phyloP scores from a whole-genome alignment of 2,888 invertebrate genomes.

The Amaurobius ferox region DNA sequence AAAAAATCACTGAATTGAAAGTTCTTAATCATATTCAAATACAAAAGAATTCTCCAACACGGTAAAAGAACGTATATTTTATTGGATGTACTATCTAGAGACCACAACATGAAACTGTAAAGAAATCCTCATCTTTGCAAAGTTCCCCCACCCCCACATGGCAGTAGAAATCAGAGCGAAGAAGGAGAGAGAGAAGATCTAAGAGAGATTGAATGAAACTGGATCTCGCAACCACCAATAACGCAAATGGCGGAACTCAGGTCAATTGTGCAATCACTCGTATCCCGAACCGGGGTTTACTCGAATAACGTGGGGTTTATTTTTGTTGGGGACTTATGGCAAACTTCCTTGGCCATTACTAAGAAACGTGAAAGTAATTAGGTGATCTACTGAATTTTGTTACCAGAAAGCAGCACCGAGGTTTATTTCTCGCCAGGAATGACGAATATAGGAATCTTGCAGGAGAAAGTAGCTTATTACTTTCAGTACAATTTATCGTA shows the following conservation, averaged over 20 bases:
- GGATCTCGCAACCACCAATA: not conserved
- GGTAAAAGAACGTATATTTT: no score
- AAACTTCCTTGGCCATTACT: not conserved
- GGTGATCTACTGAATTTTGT: not conserved
- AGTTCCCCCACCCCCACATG: not conserved
- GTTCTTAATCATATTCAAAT: no score
- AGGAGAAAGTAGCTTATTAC: no score
- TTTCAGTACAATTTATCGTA: no score
- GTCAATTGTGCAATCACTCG: slow-evolving; percentile 3
- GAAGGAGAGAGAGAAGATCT: not conserved
- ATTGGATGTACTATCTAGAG: no score
- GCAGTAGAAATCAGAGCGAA: not conserved
- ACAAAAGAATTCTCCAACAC: no score
- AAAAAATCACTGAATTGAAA: no score
- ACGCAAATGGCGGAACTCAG: not conserved
- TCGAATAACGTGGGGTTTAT: not conserved
- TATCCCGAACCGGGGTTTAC: not conserved
- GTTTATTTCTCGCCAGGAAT: no score
- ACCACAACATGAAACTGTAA: not conserved
- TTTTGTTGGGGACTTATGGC: not conserved
- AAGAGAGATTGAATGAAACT: not conserved
- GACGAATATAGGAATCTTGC: no score
- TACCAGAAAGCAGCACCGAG: no score
- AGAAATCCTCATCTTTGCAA: not conserved
- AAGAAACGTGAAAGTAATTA: not conserved